These are phyloP conservation scores for Scomber japonicus DNA, from an alignment of 2,113 vertebrate genomes.

Conservation along the genomic window DNA sequence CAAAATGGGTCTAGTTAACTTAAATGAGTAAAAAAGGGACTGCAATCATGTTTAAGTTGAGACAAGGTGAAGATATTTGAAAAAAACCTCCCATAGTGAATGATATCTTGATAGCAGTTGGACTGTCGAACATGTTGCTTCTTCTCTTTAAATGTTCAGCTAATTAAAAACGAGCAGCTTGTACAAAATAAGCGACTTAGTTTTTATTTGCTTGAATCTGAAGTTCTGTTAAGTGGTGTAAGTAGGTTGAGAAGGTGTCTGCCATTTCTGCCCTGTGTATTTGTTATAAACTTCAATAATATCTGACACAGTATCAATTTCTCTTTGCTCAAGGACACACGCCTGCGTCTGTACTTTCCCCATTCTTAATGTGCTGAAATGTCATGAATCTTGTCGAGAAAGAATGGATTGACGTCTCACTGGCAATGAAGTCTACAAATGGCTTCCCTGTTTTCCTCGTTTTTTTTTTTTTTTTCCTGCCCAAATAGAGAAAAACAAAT, in stretches of 20 bases:
- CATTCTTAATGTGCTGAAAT: slow-evolving; percentile 56
- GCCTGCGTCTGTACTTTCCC: slow-evolving; percentile 41
- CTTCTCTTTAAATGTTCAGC: slow-evolving; percentile 8
- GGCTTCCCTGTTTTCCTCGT: slow-evolving; percentile 49
- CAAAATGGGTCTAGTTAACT: not conserved
- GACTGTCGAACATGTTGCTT: not conserved
- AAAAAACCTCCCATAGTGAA: not conserved
- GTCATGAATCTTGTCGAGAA: slow-evolving; percentile 76
- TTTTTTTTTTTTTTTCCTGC: slow-evolving; percentile 24
- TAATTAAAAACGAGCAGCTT: not conserved
- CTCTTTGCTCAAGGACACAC: slow-evolving; percentile 70
- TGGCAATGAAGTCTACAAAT: slow-evolving; percentile 75
- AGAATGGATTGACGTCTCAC: slow-evolving; percentile 73
- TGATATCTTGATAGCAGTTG: not conserved
- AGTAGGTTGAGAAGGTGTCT: slow-evolving; percentile 67
- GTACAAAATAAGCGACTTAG: not conserved
- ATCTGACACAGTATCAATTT: slow-evolving; percentile 77
- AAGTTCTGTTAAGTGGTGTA: slow-evolving; percentile 44
- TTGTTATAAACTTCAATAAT: slow-evolving; percentile 76
- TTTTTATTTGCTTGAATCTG: slow-evolving; percentile 6
- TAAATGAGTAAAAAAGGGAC: not conserved
- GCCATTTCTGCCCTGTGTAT: slow-evolving; percentile 52
- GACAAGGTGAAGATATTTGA: no score
- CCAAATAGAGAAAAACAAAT: slow-evolving; percentile 75
- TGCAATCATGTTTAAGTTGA: not conserved